Conservation (phyloP, 2,888 invertebrate genomes). For the Apodemia zela region DNA sequence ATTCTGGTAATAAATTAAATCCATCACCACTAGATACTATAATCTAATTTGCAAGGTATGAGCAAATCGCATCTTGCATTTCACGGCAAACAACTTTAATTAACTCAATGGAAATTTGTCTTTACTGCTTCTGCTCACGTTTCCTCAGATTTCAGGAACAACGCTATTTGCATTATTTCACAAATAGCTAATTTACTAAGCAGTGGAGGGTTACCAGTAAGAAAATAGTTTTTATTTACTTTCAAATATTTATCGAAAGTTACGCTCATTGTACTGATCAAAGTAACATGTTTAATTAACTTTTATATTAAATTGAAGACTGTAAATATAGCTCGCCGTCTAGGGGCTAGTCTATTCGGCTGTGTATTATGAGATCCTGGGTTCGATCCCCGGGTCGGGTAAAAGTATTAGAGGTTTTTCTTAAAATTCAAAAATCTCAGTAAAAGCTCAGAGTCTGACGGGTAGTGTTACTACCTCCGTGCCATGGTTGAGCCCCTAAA, state of each 20-base stretch:
- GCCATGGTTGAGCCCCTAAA: too few species aligned
- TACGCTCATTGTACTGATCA: too few species aligned
- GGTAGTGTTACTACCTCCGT: too few species aligned
- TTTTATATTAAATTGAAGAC: too few species aligned
- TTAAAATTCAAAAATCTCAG: too few species aligned
- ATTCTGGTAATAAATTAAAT: neutral
- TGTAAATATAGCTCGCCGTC: too few species aligned
- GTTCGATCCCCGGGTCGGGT: too few species aligned
- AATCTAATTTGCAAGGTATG: conserved; percentile 27
- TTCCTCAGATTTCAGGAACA: conserved; percentile 47
- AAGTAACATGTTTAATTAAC: too few species aligned
- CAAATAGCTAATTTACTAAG: neutral
- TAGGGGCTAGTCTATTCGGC: too few species aligned
- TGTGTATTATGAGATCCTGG: too few species aligned
- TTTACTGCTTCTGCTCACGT: conserved; percentile 67
- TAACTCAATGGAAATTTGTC: conserved; percentile 71
- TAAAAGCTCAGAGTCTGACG: too few species aligned
- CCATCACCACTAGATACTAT: neutral
- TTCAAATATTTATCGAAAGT: conserved; percentile 35
- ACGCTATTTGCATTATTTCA: conserved; percentile 2
- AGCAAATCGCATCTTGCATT: conserved; percentile 60
- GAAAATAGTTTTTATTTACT: conserved; percentile 34
- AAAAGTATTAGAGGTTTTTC: too few species aligned
- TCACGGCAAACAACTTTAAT: conserved; percentile 67
- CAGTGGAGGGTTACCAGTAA: neutral